phyloP scores from a whole-genome alignment of 2,888 invertebrate species.

The Mesodorylaimus sp. region DNA sequence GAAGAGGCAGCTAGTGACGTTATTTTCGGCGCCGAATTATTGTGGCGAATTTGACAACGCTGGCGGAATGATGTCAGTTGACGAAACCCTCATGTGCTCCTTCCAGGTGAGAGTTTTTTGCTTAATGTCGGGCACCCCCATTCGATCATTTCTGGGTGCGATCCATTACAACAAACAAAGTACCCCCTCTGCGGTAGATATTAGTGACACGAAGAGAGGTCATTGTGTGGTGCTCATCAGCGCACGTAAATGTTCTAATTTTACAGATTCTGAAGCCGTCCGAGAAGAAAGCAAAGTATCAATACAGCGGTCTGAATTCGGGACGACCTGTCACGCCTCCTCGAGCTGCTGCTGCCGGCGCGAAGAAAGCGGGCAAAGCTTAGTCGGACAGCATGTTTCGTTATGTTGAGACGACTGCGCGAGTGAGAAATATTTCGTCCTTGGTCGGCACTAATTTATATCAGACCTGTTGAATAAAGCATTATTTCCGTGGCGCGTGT shows the following conservation, averaged over 20 bases:
- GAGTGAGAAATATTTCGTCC: too few relatives aligned
- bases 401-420: too few relatives aligned
- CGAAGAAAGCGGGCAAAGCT: too few relatives aligned
- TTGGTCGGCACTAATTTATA: too few relatives aligned
- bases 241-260: slow-evolving; percentile 4
- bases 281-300: slow-evolving; percentile 41
- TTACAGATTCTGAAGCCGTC: slow-evolving; percentile 39
- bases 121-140: too few relatives aligned
- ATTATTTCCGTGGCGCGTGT: too few relatives aligned
- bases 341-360: background rate
- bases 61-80: slow-evolving; percentile 98
- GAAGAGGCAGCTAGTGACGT: slow-evolving; percentile 84
- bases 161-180: too few relatives aligned
- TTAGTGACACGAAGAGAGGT: too few relatives aligned
- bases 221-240: too few relatives aligned
- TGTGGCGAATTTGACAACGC: slow-evolving; percentile 88
- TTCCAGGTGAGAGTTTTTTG: slow-evolving; percentile 56
- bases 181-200: too few relatives aligned
- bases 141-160: too few relatives aligned
- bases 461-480: too few relatives aligned
- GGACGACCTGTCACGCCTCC: slow-evolving; percentile 20
- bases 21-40: slow-evolving; percentile 88
- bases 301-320: slow-evolving; percentile 36
- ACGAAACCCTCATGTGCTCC: slow-evolving; percentile 95
- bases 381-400: background rate